phyloP scores from a whole-genome alignment of 2,113 vertebrate species.

The Steatornis caripensis region DNA sequence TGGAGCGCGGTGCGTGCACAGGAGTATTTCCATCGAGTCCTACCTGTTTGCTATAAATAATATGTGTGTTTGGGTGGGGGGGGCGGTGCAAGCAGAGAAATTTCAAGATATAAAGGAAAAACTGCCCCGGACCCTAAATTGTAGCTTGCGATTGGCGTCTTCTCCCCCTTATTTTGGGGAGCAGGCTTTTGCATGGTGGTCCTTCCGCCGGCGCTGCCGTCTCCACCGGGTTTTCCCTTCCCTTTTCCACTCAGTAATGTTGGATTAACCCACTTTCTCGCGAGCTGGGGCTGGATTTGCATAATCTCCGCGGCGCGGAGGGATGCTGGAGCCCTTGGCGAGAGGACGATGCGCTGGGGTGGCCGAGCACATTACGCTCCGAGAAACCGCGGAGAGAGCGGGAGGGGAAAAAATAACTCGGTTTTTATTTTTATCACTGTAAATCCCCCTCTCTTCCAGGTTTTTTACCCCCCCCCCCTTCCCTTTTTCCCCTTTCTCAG shows the following conservation, averaged over 20 bases:
- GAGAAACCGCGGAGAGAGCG: neutral
- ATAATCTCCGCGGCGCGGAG: constrained; percentile 65
- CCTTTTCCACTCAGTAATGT: constrained; percentile 66
- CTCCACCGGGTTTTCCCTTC: neutral
- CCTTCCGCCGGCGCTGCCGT: accelerated
- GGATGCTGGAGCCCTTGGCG: neutral
- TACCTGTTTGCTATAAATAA: neutral
- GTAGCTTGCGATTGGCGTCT: accelerated
- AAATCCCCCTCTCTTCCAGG: neutral
- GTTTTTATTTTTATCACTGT: constrained; percentile 6
- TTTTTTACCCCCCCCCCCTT: neutral
- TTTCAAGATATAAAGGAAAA: neutral
- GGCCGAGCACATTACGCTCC: constrained; percentile 13
- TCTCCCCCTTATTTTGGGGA: neutral
- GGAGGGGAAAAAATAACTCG: neutral
- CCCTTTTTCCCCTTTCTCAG: neutral
- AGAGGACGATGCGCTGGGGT: neutral
- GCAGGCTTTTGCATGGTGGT: neutral
- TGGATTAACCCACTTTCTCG: constrained; percentile 80
- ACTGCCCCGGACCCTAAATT: accelerated
- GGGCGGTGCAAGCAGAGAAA: neutral
- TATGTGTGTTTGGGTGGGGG: neutral
- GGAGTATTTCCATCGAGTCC: neutral
- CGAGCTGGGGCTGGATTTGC: constrained; percentile 71
- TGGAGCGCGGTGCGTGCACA: accelerated